Evolutionary conservation across 2,797 vertebrate genomes (phyloP), one percentile per base, ranked within the genome.

Genomic region (Danio tinwini): DNA sequence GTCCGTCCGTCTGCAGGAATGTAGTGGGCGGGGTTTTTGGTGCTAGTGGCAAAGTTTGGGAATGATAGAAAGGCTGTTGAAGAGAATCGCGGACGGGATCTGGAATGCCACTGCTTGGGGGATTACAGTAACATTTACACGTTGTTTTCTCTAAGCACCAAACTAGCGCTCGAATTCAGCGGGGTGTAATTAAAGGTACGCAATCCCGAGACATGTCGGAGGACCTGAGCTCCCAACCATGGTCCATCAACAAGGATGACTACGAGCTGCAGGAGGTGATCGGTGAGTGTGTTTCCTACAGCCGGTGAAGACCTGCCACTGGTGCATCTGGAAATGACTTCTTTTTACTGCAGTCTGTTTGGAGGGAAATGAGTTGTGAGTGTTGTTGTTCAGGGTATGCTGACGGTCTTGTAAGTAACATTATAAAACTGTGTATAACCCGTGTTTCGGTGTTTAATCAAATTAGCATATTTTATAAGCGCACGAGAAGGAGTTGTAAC

Each of bases 251-350:
- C 94, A 95, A 95, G 93, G 98, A 99, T 95, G 97, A 99, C 81
- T 99, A 99, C 82, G 98, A 98, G 92, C 96, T 99, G 83, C 95
- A 97, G 93, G 97, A 99, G 96, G 98, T 99, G 90, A 98, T 99
- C 88, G 98, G 98, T 99, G 93, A 93, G 95, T 74, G 95, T 74
- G 53, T 29, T 29, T 29, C 29, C 29, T 29, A 29, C 29, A 29
- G 29, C 29, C 29, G 29, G 29, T 29, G 29, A 29, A 29, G 29
- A 29, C 29, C 29, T 29, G 29, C 29, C 29, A 29, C 29, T 29
- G 29, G 29, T 29, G 29, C 29, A 29, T 29, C 29, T 29, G 29
- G 1, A 29, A 29, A 29, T 29, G 29, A 29, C 29, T 29, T 29
- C 29, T 29, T 29, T 29, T 29, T 29, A 29, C 29, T 29, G 29